phyloP scores from a whole-genome alignment of 2,888 invertebrate species.

The Tenodera sinensis region DNA sequence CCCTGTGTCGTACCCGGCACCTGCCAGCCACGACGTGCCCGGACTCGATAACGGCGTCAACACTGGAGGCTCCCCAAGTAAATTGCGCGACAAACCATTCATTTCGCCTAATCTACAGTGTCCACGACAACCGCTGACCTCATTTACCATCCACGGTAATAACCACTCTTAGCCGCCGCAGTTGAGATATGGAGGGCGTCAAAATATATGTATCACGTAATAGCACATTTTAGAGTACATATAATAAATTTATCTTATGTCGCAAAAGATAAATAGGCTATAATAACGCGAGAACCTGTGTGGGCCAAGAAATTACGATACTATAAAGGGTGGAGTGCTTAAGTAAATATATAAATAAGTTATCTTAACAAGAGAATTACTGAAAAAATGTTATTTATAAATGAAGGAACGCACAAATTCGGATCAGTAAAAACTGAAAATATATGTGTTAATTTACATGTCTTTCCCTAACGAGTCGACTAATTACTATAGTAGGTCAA shows the following conservation, averaged over 20 bases:
- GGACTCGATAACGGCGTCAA: background rate
- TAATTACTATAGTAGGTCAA: too few species aligned
- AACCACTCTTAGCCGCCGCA: background rate
- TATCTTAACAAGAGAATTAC: too few species aligned
- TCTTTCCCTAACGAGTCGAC: too few species aligned
- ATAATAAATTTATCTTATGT: background rate
- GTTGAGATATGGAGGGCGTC: background rate
- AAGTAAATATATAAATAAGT: too few species aligned
- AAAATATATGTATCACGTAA: background rate
- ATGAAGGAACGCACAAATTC: too few species aligned
- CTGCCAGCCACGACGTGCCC: background rate
- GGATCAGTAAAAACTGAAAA: too few species aligned
- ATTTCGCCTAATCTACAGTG: background rate
- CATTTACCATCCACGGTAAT: background rate
- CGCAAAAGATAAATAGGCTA: background rate
- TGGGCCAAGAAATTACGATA: background rate
- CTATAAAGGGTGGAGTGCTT: background rate
- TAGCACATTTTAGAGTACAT: background rate
- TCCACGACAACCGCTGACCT: background rate
- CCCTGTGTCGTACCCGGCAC: background rate
- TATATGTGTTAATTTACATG: too few species aligned
- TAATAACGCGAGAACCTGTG: background rate
- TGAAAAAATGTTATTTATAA: too few species aligned
- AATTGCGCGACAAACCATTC: background rate
- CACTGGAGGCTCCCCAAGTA: background rate